Evolutionary conservation across 2,797 vertebrate genomes (phyloP).

Genomic region (Masticophis lateralis): DNA sequence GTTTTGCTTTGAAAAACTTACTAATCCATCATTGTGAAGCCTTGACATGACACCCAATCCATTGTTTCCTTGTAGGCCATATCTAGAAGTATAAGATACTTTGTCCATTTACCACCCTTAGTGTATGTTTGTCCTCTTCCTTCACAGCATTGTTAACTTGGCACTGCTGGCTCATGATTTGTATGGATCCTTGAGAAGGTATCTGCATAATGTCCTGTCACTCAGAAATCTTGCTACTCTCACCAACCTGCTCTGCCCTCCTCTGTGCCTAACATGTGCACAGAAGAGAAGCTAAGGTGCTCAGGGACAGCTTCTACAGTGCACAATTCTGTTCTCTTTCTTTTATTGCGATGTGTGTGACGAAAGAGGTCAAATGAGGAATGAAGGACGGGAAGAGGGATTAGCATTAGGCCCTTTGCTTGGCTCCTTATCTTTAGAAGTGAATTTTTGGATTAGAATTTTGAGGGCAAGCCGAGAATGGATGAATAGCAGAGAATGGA

Average conservation of each 20-base stretch:
- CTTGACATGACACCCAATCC: background rate
- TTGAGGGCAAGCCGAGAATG: background rate
- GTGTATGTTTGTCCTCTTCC: background rate
- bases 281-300: background rate
- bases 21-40: background rate
- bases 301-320: background rate
- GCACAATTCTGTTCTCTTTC: background rate
- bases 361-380: background rate
- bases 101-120: background rate
- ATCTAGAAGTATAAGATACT: background rate
- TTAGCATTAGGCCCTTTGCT: background rate
- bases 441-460: background rate
- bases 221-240: background rate
- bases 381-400: background rate
- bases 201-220: background rate
- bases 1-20: background rate
- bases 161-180: background rate
- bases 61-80: background rate
- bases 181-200: background rate
- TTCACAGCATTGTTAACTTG: background rate
- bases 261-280: background rate
- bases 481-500: background rate
- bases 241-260: background rate
- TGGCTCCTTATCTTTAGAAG: background rate
- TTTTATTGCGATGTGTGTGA: background rate